Evolutionary conservation across 2,888 invertebrate species (phyloP).

Genomic region (Agriopis leucophaearia): DNA sequence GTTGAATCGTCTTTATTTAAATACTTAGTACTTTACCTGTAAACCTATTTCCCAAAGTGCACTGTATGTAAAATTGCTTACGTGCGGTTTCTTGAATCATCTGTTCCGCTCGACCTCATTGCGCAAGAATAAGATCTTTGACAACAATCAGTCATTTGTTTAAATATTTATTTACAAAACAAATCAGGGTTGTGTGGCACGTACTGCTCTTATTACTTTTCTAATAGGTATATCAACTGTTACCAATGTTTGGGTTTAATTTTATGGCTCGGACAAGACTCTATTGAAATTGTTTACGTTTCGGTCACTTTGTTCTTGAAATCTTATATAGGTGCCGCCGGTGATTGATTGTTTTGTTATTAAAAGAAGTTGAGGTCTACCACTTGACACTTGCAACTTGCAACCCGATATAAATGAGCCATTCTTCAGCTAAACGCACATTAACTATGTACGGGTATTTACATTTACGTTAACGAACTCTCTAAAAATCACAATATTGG

Average conservation of each 20-base stretch:
- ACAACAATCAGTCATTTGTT: slow-evolving; percentile 37
- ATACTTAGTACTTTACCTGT: no score
- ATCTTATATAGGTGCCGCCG: slow-evolving; percentile 5
- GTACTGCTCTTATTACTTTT: not conserved
- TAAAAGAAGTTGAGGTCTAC: no score
- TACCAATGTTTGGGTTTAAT: slow-evolving; percentile 1
- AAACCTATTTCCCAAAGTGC: no score
- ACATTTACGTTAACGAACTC: no score
- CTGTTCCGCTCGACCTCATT: slow-evolving; percentile 45
- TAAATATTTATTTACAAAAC: slow-evolving; percentile 12
- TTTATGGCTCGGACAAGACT: not conserved
- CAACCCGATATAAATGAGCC: no score
- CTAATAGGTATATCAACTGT: not conserved
- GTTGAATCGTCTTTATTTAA: no score
- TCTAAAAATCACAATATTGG: no score
- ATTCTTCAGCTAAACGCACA: no score
- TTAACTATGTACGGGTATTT: no score
- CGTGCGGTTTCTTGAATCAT: not conserved
- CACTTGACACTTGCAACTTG: no score
- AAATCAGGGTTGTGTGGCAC: not conserved
- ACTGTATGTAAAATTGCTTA: no score
- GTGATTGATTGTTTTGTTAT: slow-evolving; percentile 7
- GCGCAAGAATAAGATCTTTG: slow-evolving; percentile 12
- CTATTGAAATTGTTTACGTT: slow-evolving; percentile 18
- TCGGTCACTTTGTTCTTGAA: slow-evolving; percentile 15